Evolutionary conservation across 2,113 vertebrate genomes (phyloP).

Genomic region (Clupea harengus): DNA sequence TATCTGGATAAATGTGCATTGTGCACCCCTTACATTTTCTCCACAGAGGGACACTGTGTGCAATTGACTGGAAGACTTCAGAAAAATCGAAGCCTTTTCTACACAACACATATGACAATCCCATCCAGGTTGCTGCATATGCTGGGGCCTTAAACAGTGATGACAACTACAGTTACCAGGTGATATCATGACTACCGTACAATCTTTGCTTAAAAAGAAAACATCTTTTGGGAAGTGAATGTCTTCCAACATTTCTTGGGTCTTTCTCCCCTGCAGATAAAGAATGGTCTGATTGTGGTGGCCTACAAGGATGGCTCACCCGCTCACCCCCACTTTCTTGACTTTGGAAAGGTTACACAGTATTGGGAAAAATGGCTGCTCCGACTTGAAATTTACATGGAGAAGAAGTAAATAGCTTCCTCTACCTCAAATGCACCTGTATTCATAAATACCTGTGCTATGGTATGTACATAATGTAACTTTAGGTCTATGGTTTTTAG

Average conservation of each 20-base stretch:
- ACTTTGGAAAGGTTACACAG: slow-evolving; percentile 69
- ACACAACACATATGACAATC: slow-evolving; percentile 89
- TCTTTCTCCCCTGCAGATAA: slow-evolving; percentile 69
- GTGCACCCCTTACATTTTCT: slow-evolving; percentile 10
- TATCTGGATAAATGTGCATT: background rate
- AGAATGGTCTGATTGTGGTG: slow-evolving; percentile 87
- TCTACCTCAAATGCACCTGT: background rate
- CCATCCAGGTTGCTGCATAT: slow-evolving; percentile 90
- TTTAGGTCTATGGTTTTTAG: background rate
- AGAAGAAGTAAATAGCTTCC: slow-evolving; percentile 55
- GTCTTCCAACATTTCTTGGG: background rate
- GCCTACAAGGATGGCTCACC: slow-evolving; percentile 92
- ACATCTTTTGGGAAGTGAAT: background rate
- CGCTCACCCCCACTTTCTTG: slow-evolving; percentile 83
- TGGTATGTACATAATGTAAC: background rate
- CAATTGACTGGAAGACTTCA: slow-evolving; percentile 98
- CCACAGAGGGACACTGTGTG: slow-evolving; percentile 82
- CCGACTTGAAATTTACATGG: slow-evolving; percentile 81
- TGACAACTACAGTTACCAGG: slow-evolving; percentile 89
- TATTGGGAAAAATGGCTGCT: slow-evolving; percentile 91
- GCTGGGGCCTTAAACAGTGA: slow-evolving; percentile 90
- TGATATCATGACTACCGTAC: slow-evolving; percentile 44
- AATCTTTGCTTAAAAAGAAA: background rate
- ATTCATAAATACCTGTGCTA: background rate
- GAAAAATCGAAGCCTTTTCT: slow-evolving; percentile 88